Base-by-base conservation (phyloP, 2,888 invertebrate genomes). In the Microplitis deprimator region DNA sequence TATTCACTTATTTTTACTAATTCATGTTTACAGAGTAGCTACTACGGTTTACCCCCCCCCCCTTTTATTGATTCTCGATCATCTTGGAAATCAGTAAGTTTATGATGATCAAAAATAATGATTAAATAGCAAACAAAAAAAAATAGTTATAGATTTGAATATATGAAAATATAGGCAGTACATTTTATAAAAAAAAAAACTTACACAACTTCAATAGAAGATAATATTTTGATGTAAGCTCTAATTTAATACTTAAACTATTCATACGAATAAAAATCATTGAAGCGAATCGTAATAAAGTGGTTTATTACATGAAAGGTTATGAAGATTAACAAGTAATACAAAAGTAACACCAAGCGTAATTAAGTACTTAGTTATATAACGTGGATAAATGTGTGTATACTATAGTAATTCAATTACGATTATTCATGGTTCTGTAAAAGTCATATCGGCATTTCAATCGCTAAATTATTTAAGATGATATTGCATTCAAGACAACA, bases 211-310 rank as follows among this genome's bases (percentile, higher is more conserved):
- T 29, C 29, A 29, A 29, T 29, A 29, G 29, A 29, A 29, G 4
- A 29, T 29, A 29, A 29, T 68, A 5, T 16, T 16, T 68, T 68
- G 16, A n/a, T 39, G 1, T 20, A 69, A 16, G 6, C 16, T 41
- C 41, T 8, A 5, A 69, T 20, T 50, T 6, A 20, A 50, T 8
- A 59, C 6, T 17, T 13, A 13, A 50, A 5, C 13, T 50, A 50
- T 50, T 50, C 5, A 50, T 8, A 50, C 5, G 10, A 50, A 50
- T 50, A 62, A 62, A 16, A 77, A 61, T 78, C 39, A n/a, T 61
- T 75, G 74, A 60, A 79, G 76, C 77, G 72, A 77, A 78, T 78
- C 75, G 78, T 77, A 79, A 81, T 80, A 78, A 76, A 74, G 78
- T 64, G 67, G 71, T 81, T 71, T 68, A 65, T 81, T 78, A 73